Base-by-base conservation (phyloP, 2,888 invertebrate species). In the Drosophila demipolita region DNA sequence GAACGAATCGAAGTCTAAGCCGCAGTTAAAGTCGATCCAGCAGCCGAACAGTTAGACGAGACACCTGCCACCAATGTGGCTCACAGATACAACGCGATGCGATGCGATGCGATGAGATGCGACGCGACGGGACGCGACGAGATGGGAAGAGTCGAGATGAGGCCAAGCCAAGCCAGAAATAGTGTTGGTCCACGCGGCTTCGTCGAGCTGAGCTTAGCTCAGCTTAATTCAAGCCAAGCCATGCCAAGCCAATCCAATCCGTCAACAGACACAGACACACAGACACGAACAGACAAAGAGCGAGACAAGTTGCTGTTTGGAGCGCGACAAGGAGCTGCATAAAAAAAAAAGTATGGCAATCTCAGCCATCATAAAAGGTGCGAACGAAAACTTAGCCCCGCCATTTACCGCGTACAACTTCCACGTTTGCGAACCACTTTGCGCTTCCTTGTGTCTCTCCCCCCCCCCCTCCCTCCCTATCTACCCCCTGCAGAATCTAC, bases 311-410 rank as follows among this genome's bases (percentile, higher is more conserved):
- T 55, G 45, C 45, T 38, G 45, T 33, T 48, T 20, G 45, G 40
- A 48, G 29, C 20, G 77, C 42, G 38, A 48, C 35, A 55, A 35
- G 40, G 52, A 58, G 50, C 38, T 55, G 53, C 64, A 73, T 53
- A 85, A 85, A 85, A 85, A 23, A 85, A 88, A 85, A 82, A 87
- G 87, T 87, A 87, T 87, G 76, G 89, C 89, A 89, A 89, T 84
- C 79, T 76, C 68, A 69, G 82, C 67, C 85, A 89, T 84, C 88
- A 84, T 84, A 87, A 89, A 84, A 87, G 87, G 88, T 87, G 85
- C 89, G 85, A 84, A 84, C 81, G 67, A 71, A 82, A 83, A 75
- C 64, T 69, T 74, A 62, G 70, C 68, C 66, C 66, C 75, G 87
- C 82, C 83, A 83, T 83, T 76, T 71, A 66, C 81, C 66, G 71